Percentiles rank a stretch among this genome's conserved stretches.
These are phyloP conservation scores for Orgyia antiqua DNA, from an alignment of 2,888 invertebrate genomes.

Conservation along the genomic window DNA sequence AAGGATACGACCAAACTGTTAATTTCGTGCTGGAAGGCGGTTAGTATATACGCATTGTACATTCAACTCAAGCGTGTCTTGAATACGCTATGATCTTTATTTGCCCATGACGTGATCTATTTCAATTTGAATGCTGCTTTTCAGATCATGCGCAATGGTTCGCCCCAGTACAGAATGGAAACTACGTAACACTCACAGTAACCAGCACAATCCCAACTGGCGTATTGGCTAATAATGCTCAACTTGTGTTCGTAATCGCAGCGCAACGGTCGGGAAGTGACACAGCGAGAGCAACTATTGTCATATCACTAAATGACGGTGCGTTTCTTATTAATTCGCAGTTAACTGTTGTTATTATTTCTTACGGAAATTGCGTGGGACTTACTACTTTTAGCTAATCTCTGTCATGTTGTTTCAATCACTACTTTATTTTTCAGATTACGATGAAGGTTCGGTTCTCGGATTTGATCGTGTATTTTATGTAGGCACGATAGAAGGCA, in stretches of 20 bases:
- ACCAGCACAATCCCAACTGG: conserved; percentile 10
- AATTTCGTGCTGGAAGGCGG: conserved; percentile 33
- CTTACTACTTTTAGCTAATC: no score
- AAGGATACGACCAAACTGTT: conserved; percentile 28
- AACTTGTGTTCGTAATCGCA: conserved; percentile 22
- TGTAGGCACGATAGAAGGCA: conserved; percentile 19
- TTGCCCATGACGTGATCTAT: no score
- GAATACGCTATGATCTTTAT: background rate
- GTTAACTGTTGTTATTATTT: background rate
- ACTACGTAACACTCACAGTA: conserved; percentile 8
- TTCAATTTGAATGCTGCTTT: background rate
- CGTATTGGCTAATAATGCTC: conserved; percentile 16
- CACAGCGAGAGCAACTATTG: conserved; percentile 18
- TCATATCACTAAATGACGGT: conserved; percentile 14
- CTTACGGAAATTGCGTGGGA: background rate
- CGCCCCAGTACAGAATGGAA: background rate
- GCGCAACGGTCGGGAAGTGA: conserved; percentile 14
- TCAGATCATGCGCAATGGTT: conserved; percentile 1
- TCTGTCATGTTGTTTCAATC: no score
- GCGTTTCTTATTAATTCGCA: background rate
- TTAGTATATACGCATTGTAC: conserved; percentile 7
- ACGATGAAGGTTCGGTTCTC: conserved; percentile 3
- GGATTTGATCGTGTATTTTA: conserved; percentile 13
- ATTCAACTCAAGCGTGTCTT: background rate
- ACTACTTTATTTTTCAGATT: conserved; percentile 5